Conservation (phyloP, 2,888 invertebrate genomes). For the Lacanobia oleracea region DNA sequence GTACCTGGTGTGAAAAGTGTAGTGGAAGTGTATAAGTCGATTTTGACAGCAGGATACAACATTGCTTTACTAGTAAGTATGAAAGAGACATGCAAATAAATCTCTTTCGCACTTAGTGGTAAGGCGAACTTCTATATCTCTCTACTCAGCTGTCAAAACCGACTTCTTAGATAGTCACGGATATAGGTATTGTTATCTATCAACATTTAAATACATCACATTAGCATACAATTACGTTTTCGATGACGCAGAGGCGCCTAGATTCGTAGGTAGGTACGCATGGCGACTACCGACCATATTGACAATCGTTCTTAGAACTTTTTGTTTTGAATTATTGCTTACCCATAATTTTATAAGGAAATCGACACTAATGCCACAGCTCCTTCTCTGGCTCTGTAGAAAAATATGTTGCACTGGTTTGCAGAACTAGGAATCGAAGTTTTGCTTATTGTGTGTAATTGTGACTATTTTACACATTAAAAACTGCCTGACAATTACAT, state of each 20-base stretch:
- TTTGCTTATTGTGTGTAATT: background rate
- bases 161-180: too few relatives aligned
- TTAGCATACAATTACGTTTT: slow-evolving; percentile 55
- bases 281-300: slow-evolving; percentile 20
- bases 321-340: slow-evolving; percentile 25
- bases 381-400: too few relatives aligned
- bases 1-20: too few relatives aligned
- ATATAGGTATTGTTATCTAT: too few relatives aligned
- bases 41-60: too few relatives aligned
- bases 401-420: background rate
- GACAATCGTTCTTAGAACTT: slow-evolving; percentile 44
- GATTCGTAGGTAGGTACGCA: slow-evolving; percentile 35
- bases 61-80: too few relatives aligned
- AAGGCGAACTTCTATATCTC: too few relatives aligned
- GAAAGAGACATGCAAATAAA: too few relatives aligned
- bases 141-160: too few relatives aligned
- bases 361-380: background rate
- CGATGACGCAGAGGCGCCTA: slow-evolving; percentile 58
- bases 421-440: background rate
- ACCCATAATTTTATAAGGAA: slow-evolving; percentile 32
- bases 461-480: background rate
- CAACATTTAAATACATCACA: slow-evolving; percentile 21
- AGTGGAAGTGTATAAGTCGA: too few relatives aligned
- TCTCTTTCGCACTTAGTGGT: too few relatives aligned
- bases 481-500: background rate